Base-by-base conservation (phyloP, 2,797 vertebrate genomes). In the Orientallactaga sibirica region DNA sequence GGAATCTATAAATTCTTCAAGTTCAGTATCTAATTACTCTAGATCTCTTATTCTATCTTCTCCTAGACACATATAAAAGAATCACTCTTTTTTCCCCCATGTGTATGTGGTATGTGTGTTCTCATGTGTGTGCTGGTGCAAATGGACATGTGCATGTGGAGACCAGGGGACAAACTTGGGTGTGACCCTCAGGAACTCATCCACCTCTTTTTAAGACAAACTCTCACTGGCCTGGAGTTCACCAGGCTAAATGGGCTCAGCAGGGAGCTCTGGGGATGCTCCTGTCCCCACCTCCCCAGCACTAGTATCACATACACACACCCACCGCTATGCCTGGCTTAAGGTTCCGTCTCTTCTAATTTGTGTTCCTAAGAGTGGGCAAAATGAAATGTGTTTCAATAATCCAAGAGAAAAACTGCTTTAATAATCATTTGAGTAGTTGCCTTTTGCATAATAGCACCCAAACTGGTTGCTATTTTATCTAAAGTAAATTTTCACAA, bases 401-500 rank as follows among this genome's bases (percentile, higher is more conserved):
- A 33, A 22, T 22, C 71, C 16, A 79, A 48, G 48, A 85, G 3
- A 66, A 75, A 88, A 78, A 55, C 2, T 25, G 61, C n/a, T 91
- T 91, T 24, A 27, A 68, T 78, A 61, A 70, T 76, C 20, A n/a
- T 74, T 74, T 80, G 22, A 70, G 85, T 16, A 29, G 33, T 20
- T 81, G 80, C 33, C 33, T 93, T 90, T 83, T 64, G 76, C n/a
- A 74, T 2, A 24, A 27, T 14, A 85, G 61, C 71, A 75, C 29
- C 10, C 67, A 81, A 74, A 55, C 15, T 74, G 84, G 9, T n/a
- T 80, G 41, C 33, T 81, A 68, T 66, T 68, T n/a, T 92, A 74
- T 75, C 76, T 67, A 91, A 79, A 22, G 62, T 88, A 79, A 83
- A n/a, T 71, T 90, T 83, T 86, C 62, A 81, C 64, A 93, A 66